phyloP scores from a whole-genome alignment of 1,140 invertebrate genomes.

The Philaenus spumarius region DNA sequence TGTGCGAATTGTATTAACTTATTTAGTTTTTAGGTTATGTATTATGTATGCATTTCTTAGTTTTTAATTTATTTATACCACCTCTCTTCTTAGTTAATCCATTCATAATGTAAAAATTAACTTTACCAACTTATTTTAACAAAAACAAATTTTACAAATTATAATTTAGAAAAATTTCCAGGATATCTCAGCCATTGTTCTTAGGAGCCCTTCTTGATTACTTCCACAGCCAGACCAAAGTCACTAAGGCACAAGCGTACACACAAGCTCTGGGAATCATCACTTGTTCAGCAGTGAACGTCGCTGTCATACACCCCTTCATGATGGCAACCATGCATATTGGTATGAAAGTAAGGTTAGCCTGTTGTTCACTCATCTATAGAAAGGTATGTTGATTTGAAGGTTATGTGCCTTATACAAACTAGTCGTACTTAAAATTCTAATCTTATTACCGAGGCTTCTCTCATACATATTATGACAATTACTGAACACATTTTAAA shows the following conservation, averaged over 20 bases:
- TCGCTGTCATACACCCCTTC: slow-evolving; percentile 67
- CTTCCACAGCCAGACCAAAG: slow-evolving; percentile 43
- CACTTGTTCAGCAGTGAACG: slow-evolving; percentile 57
- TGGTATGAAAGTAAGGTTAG: slow-evolving; percentile 72
- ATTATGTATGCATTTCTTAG: too few species aligned
- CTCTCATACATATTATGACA: not conserved
- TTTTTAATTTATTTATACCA: too few species aligned
- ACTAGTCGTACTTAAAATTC: too few species aligned
- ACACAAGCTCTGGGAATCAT: slow-evolving; percentile 61
- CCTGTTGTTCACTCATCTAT: slow-evolving; percentile 72
- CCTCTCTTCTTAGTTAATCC: too few species aligned
- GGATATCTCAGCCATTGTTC: slow-evolving; percentile 63
- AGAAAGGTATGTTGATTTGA: slow-evolving; percentile 62
- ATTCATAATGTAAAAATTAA: not conserved
- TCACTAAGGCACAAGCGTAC: slow-evolving; percentile 51
- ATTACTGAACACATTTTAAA: too few species aligned
- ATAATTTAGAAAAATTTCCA: slow-evolving; percentile 36
- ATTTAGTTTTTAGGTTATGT: too few species aligned
- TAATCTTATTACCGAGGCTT: too few species aligned
- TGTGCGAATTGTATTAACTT: too few species aligned
- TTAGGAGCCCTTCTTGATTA: slow-evolving; percentile 63
- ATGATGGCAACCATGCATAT: slow-evolving; percentile 66
- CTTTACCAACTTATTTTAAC: too few species aligned
- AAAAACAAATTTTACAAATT: too few species aligned
- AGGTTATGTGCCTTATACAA: too few species aligned